Base-by-base conservation (phyloP, 2,113 vertebrate species). In the Danionella cerebrum region DNA sequence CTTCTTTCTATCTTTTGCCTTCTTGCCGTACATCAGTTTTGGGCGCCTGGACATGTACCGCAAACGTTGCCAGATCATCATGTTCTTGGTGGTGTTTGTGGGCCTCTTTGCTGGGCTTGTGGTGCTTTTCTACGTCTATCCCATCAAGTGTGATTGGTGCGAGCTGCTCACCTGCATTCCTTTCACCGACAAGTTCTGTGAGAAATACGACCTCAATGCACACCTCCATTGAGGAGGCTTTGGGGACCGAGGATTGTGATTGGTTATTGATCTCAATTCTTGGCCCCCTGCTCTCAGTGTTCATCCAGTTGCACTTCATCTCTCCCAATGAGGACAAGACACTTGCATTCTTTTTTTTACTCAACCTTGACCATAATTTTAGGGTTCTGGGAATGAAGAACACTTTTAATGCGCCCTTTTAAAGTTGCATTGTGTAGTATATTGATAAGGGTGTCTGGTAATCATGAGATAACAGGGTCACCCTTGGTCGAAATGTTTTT, bases 121-220 rank as follows among this genome's bases (percentile, higher is more conserved):
- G 82, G 90, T 97, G 71, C 89, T 98, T 69, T 98, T 99, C 83
- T 98, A 98, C 52, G 88, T 98, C 80, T 91, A 92, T 79, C 93
- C 94, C 2, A 93, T 98, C 72, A 95, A 91, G 80, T 99, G 96
- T 0, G 91, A 93, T 54, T 99, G 96, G 95, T 99, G 96, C 0
- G 96, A 99, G 80, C 84, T 94, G 81, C 91, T 99, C 74, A 99
- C 96, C 31, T 99, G 96, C 78, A 97, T 99, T 83, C 96, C 96
- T 31, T 96, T 99, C 88, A 98, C 96, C 5, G 96, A 99, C 91
- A 98, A 98, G 71, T 99, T 99, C 89, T 98, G 95, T 3, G 96
- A 96, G 88, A 99, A 99, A 81, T 99, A 98, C 0, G 95, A 98
- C 83, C 91, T 99, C 79, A 95, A 99, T 0, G 91, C 94, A 6